Base-by-base conservation (phyloP, 1,140 invertebrate species). In the Macrotrachela quadricornifera region DNA sequence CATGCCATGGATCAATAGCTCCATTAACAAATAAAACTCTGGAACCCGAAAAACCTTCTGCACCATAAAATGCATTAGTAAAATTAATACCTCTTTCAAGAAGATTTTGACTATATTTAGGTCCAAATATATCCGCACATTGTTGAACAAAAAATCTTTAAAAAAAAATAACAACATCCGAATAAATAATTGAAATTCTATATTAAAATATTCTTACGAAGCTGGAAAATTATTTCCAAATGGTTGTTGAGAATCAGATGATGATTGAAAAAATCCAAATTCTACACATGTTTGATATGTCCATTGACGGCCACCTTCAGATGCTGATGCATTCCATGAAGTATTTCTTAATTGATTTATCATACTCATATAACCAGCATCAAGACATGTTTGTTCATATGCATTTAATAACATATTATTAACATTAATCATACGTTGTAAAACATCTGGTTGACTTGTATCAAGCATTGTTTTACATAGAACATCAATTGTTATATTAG, bases 261-360 rank as follows among this genome's bases (percentile, higher is more conserved):
- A 86, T 0, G 83, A 84, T 73, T 92, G 85, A 68, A 80, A 92
- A 63, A 85, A 92, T 18, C 85, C 87, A 68, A 91, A 94, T 66
- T 94, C 86, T 15, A 81, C 84, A 64, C 87, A 94, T 0, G 85
- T 90, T 67, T 92, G 86, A 64, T 87, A 92, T n/a, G 76, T 80
- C 86, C 86, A 92, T 62, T 85, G 82, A 12, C 69, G 59, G 50
- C 66, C 66, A 57, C 64, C 65, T 39, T 59, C 63, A n/a, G 61
- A 54, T 51, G 63, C 63, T 55, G 57, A 59, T 39, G 57, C 59
- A 13, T 62, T 64, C 81, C 81, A 88, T 1, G 74, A 73, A n/a
- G 71, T 67, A 55, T 82, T 78, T 57, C 75, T 74, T 62, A 86
- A 65, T 46, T 79, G 74, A 6, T 76, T 64, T 12, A 91, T 76